Percentiles rank a stretch among this genome's conserved stretches.
Evolutionary conservation across 2,113 vertebrate species (phyloP).

Genomic region (Sinocyclocheilus rhinocerous): DNA sequence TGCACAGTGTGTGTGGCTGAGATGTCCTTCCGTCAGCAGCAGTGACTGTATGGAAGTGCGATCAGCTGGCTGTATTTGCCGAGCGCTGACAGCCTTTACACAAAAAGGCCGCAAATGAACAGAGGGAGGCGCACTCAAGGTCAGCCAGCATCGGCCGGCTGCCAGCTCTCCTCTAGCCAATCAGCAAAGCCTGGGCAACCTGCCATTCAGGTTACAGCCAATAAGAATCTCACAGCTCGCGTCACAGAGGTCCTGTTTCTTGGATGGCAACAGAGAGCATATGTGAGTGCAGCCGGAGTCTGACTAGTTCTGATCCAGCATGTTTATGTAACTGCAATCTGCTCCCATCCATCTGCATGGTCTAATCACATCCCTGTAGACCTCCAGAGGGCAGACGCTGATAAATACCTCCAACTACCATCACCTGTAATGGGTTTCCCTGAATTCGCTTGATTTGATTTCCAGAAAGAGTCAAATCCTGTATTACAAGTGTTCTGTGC

Average conservation of each 20-base stretch:
- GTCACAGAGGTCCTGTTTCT: slow-evolving; percentile 56
- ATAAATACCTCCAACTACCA: slow-evolving; percentile 23
- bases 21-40: slow-evolving; percentile 20
- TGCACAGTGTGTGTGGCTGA: background rate
- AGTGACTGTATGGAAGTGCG: slow-evolving; percentile 14
- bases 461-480: slow-evolving; percentile 29
- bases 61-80: slow-evolving; percentile 35
- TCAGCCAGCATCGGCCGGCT: background rate
- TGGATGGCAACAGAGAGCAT: slow-evolving; percentile 55
- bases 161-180: slow-evolving; percentile 30
- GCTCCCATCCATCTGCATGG: slow-evolving; percentile 11
- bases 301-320: slow-evolving; percentile 2
- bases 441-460: background rate
- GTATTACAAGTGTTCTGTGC: background rate
- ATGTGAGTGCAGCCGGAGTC: slow-evolving; percentile 15
- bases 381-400: slow-evolving; percentile 3
- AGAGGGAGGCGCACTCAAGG: slow-evolving; percentile 20
- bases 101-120: background rate
- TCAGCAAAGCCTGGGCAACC: slow-evolving; percentile 42
- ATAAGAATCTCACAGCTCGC: slow-evolving; percentile 47
- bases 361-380: slow-evolving; percentile 21
- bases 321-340: slow-evolving; percentile 40
- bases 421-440: slow-evolving; percentile 29
- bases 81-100: slow-evolving; percentile 8
- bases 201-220: background rate